Conservation (phyloP, 1,140 invertebrate genomes). For the Drosophila dunni region DNA sequence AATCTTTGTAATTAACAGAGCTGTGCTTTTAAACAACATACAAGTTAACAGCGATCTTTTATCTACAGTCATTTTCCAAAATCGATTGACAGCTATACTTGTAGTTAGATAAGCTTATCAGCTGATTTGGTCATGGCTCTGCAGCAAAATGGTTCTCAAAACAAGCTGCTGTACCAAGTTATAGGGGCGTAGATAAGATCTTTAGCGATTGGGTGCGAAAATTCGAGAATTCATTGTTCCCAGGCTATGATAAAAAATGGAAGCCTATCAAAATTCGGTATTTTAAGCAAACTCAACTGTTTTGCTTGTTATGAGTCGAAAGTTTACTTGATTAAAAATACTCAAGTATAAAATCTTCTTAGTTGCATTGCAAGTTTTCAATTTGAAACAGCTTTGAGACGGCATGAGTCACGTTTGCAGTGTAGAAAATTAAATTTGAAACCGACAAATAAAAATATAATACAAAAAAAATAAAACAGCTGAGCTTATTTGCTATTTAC, state of each 20-base stretch:
- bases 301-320: no score
- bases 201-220: neutral
- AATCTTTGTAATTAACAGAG: no score
- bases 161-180: conserved; percentile 3
- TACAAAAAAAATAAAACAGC: conserved; percentile 14
- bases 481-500: conserved; percentile 10
- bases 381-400: neutral
- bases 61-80: neutral
- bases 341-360: no score
- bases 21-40: neutral
- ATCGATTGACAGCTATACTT: neutral
- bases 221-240: neutral
- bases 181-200: neutral
- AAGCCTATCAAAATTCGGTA: neutral
- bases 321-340: no score
- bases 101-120: conserved; percentile 3
- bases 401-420: conserved; percentile 2
- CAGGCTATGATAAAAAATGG: neutral
- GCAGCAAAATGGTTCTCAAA: neutral
- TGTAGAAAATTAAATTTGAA: conserved; percentile 11
- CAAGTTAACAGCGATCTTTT: neutral
- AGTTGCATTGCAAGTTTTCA: neutral
- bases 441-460: neutral
- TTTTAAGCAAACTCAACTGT: no score
- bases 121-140: neutral